Evolutionary conservation across 1,140 invertebrate species (phyloP).

Genomic region (Drosophila arizonae): DNA sequence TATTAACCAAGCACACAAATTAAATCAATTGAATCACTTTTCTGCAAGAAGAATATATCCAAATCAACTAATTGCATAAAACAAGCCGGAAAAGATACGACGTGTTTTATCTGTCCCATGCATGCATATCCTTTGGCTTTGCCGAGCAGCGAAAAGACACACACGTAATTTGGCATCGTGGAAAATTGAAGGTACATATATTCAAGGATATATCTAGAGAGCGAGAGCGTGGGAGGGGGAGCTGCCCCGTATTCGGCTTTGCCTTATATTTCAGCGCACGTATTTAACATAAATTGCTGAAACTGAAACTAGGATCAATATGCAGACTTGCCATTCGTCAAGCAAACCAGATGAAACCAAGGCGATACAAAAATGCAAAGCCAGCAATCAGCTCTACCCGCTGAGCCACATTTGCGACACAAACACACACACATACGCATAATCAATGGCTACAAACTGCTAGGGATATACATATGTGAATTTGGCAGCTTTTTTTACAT

Average conservation of each 20-base stretch:
- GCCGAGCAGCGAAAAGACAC: background rate
- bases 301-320: slow-evolving; percentile 14
- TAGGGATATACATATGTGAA: slow-evolving; percentile 12
- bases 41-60: background rate
- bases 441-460: slow-evolving; percentile 45
- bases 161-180: background rate
- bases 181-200: too few relatives aligned
- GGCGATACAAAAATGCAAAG: slow-evolving; percentile 25
- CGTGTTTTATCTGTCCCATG: slow-evolving; percentile 10
- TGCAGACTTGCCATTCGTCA: slow-evolving; percentile 21
- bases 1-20: background rate
- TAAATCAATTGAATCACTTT: slow-evolving; percentile 6
- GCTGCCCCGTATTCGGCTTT: slow-evolving; percentile 8
- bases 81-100: background rate
- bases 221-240: too few relatives aligned
- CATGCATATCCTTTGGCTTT: background rate
- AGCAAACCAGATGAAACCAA: slow-evolving; percentile 14
- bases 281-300: slow-evolving; percentile 27
- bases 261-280: slow-evolving; percentile 23
- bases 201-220: too few relatives aligned
- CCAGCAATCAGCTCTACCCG: slow-evolving; percentile 10
- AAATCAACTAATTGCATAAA: slow-evolving; percentile 8
- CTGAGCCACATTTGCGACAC: slow-evolving; percentile 8
- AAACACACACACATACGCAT: slow-evolving; percentile 22
- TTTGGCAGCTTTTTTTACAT: slow-evolving; percentile 37